Base-by-base conservation (phyloP, 2,113 vertebrate genomes). In the Upupa epops region DNA sequence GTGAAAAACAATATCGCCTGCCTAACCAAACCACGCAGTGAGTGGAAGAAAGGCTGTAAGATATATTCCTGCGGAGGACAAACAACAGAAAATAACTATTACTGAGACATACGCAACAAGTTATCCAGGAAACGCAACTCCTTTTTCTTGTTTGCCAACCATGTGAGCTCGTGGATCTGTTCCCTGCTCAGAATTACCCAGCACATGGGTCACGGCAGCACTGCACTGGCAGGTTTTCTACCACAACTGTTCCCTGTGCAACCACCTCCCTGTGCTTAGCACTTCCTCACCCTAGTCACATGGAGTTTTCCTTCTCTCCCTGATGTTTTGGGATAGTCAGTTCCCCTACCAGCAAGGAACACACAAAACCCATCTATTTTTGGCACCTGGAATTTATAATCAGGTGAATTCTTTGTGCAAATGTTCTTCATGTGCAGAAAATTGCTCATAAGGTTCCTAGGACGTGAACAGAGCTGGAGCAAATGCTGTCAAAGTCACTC, bases 111-210 rank as follows among this genome's bases (percentile, higher is more conserved):
- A 9, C 55, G n/a, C 51, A 76, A 13, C 59, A 56, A 92, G 26
- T 63, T 69, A 89, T 51, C 86, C 61, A 65, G 61, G 48, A 34
- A 65, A 61, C 13, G 6, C 63, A 66, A 37, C 32, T 86, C 65
- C 36, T 58, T 83, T 70, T 46, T 59, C 51, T 32, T 65, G 19
- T 78, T 86, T 72, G 51, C 37, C 92, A 86, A 87, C 84, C 59
- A 85, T 3, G 0, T 0, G 4, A 89, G 21, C 17, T 52, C 4
- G 3, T 66, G 59, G 58, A 65, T 69, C 42, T 78, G 8, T 76
- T 79, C 63, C 66, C 55, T 87, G 8, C 52, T 90, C 26, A 76
- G 86, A 80, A 76, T 89, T 90, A 80, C 29, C 76, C 74, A 82
- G 68, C 59, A 92, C 92, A 92, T 15, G 55, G 48, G 46, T 90